Evolutionary conservation across 1,140 invertebrate genomes (phyloP).

Genomic region (Bombus picipes): DNA sequence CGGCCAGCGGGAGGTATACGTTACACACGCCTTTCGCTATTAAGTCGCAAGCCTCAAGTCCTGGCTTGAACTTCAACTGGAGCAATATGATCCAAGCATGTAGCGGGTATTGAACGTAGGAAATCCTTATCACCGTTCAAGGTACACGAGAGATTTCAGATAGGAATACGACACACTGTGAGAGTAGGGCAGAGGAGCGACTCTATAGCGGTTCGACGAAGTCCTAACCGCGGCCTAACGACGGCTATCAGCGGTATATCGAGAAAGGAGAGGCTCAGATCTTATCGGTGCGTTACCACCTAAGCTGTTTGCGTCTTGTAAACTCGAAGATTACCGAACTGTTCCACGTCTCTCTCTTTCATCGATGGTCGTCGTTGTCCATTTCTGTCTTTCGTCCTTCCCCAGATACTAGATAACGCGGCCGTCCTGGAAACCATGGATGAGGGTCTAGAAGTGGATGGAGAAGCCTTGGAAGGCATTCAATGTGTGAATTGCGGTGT

Average conservation of each 20-base stretch:
- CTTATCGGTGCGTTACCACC: constrained; percentile 79
- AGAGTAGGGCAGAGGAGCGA: constrained; percentile 49
- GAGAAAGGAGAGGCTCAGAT: constrained; percentile 67
- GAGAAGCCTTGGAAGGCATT: constrained; percentile 69
- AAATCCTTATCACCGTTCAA: constrained; percentile 57
- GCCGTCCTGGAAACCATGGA: constrained; percentile 66
- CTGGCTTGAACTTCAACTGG: constrained; percentile 33
- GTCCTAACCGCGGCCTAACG: constrained; percentile 70
- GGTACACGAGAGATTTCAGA: constrained; percentile 59
- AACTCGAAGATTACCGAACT: constrained; percentile 73
- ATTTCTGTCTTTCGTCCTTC: constrained; percentile 45
- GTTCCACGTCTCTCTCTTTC: constrained; percentile 54
- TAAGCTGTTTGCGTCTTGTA: constrained; percentile 81
- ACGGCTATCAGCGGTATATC: constrained; percentile 69
- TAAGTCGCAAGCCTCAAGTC: constrained; percentile 39
- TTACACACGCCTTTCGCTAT: constrained; percentile 48
- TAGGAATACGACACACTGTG: constrained; percentile 39
- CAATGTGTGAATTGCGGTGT: constrained; percentile 77
- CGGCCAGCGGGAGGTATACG: constrained; percentile 41
- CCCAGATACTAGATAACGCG: constrained; percentile 74
- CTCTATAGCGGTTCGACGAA: constrained; percentile 53
- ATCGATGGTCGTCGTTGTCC: background rate
- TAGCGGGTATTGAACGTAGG: constrained; percentile 49
- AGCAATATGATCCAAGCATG: constrained; percentile 37
- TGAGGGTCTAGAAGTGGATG: constrained; percentile 62